Evolutionary conservation across 2,888 invertebrate genomes (phyloP).

Genomic region (Agriopis leucophaearia): DNA sequence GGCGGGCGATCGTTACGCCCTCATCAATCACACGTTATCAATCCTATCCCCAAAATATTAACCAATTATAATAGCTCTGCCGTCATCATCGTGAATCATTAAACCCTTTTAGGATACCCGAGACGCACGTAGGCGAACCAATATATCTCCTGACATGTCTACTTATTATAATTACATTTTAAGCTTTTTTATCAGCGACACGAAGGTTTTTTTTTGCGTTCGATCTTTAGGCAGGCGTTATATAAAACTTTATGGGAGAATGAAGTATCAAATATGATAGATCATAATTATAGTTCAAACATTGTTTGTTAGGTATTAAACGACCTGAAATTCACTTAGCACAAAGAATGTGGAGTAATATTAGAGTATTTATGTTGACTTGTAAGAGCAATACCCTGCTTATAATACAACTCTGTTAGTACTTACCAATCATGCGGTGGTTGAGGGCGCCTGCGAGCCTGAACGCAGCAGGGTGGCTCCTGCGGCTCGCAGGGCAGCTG

Average conservation of each 20-base stretch:
- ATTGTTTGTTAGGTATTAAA: not conserved
- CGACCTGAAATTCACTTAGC: too few species aligned
- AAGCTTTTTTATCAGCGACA: not conserved
- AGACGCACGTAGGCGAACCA: constrained; percentile 23
- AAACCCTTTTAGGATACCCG: constrained; percentile 57
- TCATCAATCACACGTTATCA: constrained; percentile 83
- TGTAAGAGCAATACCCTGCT: not conserved
- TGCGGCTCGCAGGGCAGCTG: constrained; percentile 81
- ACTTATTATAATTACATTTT: not conserved
- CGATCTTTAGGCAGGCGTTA: not conserved
- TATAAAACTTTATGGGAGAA: not conserved
- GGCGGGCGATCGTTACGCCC: constrained; percentile 65
- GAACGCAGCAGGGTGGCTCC: constrained; percentile 86
- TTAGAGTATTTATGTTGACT: not conserved
- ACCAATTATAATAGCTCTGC: constrained; percentile 73
- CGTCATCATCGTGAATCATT: constrained; percentile 65
- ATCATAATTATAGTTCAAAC: not conserved
- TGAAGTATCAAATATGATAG: not conserved
- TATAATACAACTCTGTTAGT: not conserved
- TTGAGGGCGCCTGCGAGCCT: constrained; percentile 85
- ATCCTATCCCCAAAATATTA: constrained; percentile 74
- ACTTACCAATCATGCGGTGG: constrained; percentile 88
- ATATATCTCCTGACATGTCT: constrained; percentile 1
- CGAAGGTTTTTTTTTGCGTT: too few species aligned
- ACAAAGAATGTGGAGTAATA: too few species aligned